These are phyloP conservation scores for Philaethria dido DNA, from an alignment of 2,888 invertebrate genomes.

Conservation along the genomic window DNA sequence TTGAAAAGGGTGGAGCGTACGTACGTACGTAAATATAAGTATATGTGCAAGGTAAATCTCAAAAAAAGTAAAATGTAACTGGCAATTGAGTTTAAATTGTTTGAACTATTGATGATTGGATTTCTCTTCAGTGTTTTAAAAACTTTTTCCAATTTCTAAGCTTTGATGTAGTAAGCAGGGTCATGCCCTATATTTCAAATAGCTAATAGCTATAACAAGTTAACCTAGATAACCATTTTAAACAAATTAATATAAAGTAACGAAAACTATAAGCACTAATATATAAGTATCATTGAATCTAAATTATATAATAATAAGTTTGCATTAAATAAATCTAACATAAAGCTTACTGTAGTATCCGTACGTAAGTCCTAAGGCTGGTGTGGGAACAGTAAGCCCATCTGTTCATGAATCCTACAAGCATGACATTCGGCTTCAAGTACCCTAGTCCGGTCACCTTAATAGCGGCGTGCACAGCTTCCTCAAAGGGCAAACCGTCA, in stretches of 20 bases:
- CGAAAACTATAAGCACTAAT: too few relatives aligned
- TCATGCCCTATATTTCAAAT: neutral
- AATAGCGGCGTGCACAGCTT: slow-evolving; percentile 89
- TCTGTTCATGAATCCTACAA: slow-evolving; percentile 95
- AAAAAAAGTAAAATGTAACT: too few relatives aligned
- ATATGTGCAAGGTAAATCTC: too few relatives aligned
- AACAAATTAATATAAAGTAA: neutral
- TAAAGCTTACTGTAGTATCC: slow-evolving; percentile 91
- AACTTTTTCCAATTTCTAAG: neutral
- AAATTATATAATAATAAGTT: neutral
- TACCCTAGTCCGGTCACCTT: slow-evolving; percentile 94
- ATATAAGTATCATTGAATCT: neutral
- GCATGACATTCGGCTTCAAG: slow-evolving; percentile 92
- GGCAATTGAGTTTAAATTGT: neutral
- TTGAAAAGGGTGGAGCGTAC: too few relatives aligned
- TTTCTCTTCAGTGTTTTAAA: neutral
- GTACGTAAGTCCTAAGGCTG: slow-evolving; percentile 91
- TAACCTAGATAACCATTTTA: neutral
- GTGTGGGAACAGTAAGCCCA: slow-evolving; percentile 88
- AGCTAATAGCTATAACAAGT: neutral
- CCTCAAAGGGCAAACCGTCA: slow-evolving; percentile 86
- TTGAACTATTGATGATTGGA: slow-evolving; percentile 7
- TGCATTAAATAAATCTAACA: neutral
- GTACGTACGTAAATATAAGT: too few relatives aligned
- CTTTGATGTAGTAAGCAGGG: neutral